These are phyloP conservation scores for Drosophila nigritarsus DNA, from an alignment of 2,888 invertebrate species.

Conservation along the genomic window DNA sequence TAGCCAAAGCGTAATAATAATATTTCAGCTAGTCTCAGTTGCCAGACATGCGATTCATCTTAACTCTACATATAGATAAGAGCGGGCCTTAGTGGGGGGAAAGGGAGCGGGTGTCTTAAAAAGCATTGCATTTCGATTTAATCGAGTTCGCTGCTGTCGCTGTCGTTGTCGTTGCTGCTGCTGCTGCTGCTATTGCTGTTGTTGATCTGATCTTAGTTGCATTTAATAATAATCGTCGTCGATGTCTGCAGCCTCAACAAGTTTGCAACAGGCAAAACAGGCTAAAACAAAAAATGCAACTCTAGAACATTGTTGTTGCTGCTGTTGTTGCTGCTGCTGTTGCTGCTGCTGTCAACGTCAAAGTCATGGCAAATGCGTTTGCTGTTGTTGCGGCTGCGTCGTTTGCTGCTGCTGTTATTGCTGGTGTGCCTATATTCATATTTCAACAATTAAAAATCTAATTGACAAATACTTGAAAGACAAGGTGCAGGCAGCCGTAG, in stretches of 20 bases:
- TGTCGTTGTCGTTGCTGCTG: constrained; percentile 34
- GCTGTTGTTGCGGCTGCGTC: constrained; percentile 36
- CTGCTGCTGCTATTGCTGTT: constrained; percentile 39
- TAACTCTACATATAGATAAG: constrained; percentile 39
- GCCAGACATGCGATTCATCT: constrained; percentile 81
- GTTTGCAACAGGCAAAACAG: constrained; percentile 77
- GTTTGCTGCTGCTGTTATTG: constrained; percentile 26
- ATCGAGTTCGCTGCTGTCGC: constrained; percentile 69
- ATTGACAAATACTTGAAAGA: constrained; percentile 79
- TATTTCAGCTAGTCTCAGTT: constrained; percentile 79
- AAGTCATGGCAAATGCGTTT: constrained; percentile 56
- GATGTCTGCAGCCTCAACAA: constrained; percentile 63
- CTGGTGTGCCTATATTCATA: constrained; percentile 78
- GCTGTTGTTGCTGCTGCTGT: constrained; percentile 32
- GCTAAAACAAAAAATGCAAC: constrained; percentile 51
- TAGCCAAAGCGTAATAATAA: constrained; percentile 79
- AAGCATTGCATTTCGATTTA: constrained; percentile 79
- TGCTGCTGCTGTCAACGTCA: constrained; percentile 58
- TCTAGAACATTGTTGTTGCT: constrained; percentile 39
- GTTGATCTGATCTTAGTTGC: constrained; percentile 78
- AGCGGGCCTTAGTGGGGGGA: constrained; percentile 2
- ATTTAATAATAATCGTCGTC: constrained; percentile 72
- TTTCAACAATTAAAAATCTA: constrained; percentile 81
- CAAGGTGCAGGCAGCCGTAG: constrained; percentile 71
- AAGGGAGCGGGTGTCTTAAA: constrained; percentile 37